Evolutionary conservation across 2,888 invertebrate genomes (phyloP).

Genomic region (Escarpia spicata): DNA sequence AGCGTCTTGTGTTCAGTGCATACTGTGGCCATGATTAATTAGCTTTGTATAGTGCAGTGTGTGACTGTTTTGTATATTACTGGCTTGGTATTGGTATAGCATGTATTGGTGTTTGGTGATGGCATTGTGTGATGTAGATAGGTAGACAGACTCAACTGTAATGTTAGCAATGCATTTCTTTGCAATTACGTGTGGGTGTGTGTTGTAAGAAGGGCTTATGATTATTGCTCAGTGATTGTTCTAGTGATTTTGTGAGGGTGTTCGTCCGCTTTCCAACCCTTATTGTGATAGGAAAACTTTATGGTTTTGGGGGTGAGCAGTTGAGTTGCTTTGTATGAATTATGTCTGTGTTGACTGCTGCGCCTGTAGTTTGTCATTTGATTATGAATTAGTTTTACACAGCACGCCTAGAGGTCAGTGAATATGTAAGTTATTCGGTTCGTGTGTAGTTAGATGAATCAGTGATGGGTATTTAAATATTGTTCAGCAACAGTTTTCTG

Average conservation of each 20-base stretch:
- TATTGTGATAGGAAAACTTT: neutral
- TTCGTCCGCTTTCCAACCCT: neutral
- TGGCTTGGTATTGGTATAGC: conserved; percentile 13
- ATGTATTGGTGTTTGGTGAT: neutral
- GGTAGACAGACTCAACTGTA: neutral
- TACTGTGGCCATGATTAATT: neutral
- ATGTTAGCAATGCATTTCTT: conserved; percentile 13
- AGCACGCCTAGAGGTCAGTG: neutral
- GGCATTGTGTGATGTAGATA: conserved; percentile 6
- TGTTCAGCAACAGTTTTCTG: neutral
- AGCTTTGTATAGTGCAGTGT: neutral
- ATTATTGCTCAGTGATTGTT: neutral
- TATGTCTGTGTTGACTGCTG: neutral
- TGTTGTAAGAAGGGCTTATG: neutral
- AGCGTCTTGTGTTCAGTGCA: neutral
- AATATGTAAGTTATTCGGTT: conserved; percentile 6
- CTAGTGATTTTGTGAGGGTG: neutral
- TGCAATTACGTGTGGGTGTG: neutral
- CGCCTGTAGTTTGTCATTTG: neutral
- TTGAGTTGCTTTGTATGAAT: conserved; percentile 3
- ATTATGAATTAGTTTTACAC: neutral
- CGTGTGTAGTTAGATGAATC: neutral
- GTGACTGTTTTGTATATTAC: conserved; percentile 10
- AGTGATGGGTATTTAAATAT: conserved; percentile 14
- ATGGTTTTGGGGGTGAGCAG: neutral